Percentiles rank a stretch among this genome's conserved stretches.
phyloP scores from a whole-genome alignment of 2,113 vertebrate species.

The Callipepla californica region DNA sequence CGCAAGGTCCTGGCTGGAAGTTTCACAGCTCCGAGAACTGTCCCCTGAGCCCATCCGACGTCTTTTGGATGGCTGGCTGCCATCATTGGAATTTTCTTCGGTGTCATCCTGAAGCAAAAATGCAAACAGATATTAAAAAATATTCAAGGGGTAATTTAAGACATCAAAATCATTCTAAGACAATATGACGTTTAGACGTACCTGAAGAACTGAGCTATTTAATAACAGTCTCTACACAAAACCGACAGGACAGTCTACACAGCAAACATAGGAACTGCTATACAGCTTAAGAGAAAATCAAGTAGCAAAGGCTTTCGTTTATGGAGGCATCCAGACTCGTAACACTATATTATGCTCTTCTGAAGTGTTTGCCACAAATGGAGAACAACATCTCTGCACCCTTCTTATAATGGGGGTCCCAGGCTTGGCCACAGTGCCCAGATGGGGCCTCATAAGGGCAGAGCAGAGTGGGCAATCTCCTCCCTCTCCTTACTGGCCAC shows the following conservation, averaged over 20 bases:
- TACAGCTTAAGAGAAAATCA: not conserved
- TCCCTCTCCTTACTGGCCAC: too few relatives aligned
- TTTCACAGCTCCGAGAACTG: slow-evolving; percentile 94
- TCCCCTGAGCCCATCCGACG: slow-evolving; percentile 96
- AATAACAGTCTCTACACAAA: not conserved
- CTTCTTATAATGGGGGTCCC: too few relatives aligned
- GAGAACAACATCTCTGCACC: too few relatives aligned
- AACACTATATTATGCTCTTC: not conserved
- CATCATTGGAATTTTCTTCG: slow-evolving; percentile 94
- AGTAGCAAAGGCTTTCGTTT: not conserved
- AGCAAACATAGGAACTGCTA: not conserved
- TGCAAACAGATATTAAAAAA: not conserved
- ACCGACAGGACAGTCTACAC: fast-evolving
- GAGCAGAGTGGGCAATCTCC: too few relatives aligned
- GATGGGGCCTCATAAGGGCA: too few relatives aligned
- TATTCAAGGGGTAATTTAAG: not conserved
- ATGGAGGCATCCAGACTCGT: not conserved
- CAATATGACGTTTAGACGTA: not conserved
- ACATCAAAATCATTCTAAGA: not conserved
- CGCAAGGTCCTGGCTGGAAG: slow-evolving; percentile 92
- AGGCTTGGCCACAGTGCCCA: too few relatives aligned
- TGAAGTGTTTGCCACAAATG: too few relatives aligned
- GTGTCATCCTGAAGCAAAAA: slow-evolving; percentile 79
- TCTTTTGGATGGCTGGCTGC: slow-evolving; percentile 91
- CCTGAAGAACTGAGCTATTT: not conserved